Conservation (phyloP, 2,888 invertebrate genomes). For the Sicus ferrugineus region DNA sequence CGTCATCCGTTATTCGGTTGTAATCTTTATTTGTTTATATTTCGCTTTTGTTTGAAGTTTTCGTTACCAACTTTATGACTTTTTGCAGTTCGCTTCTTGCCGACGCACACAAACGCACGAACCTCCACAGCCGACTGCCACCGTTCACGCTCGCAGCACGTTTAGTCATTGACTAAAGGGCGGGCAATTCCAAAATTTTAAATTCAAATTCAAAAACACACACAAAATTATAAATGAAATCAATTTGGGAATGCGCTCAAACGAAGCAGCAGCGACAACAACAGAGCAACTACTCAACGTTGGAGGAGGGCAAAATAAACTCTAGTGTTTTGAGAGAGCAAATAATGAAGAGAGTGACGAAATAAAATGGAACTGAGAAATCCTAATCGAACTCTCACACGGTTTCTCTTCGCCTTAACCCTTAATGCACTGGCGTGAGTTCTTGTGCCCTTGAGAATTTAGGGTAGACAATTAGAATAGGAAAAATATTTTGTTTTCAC, state of each 20-base stretch:
- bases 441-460: no score
- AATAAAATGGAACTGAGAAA: neutral
- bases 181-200: slow-evolving; percentile 62
- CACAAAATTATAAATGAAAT: slow-evolving; percentile 63
- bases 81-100: neutral
- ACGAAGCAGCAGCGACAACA: neutral
- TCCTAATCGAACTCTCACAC: no score
- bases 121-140: slow-evolving; percentile 28
- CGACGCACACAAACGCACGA: slow-evolving; percentile 41
- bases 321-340: neutral
- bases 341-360: neutral
- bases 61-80: neutral
- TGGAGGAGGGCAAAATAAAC: neutral
- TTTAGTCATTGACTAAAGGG: slow-evolving; percentile 62
- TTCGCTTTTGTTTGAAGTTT: neutral
- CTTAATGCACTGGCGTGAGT: no score
- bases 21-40: neutral
- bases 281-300: neutral
- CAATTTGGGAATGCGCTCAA: slow-evolving; percentile 52
- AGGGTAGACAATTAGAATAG: no score
- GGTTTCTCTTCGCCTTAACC: no score
- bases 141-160: slow-evolving; percentile 44
- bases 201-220: slow-evolving; percentile 51
- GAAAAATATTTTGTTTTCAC: no score
- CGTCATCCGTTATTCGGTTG: neutral